Evolutionary conservation across 2,113 vertebrate species (phyloP).

Genomic region (Centropristis striata): DNA sequence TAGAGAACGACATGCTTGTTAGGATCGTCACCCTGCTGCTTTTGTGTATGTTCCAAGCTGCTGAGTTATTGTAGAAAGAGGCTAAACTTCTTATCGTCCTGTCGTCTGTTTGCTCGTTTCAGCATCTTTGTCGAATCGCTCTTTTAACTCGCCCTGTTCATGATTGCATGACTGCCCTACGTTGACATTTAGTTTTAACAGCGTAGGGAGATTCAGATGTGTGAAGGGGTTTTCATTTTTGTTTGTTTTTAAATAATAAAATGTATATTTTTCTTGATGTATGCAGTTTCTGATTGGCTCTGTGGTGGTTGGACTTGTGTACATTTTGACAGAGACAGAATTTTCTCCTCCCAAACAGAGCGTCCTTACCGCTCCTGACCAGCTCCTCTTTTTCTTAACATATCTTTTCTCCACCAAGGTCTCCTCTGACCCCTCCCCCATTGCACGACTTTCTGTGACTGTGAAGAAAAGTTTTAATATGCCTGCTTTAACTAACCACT

Average conservation of each 20-base stretch:
- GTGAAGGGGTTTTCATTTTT: neutral
- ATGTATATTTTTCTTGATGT: neutral
- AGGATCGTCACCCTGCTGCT: conserved; percentile 44
- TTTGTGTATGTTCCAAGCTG: conserved; percentile 38
- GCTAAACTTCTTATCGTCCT: neutral
- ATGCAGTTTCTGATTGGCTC: conserved; percentile 70
- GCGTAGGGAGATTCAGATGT: neutral
- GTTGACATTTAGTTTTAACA: neutral
- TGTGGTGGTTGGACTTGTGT: conserved; percentile 53
- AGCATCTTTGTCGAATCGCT: neutral
- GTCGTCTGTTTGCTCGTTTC: neutral
- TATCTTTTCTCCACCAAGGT: conserved; percentile 26
- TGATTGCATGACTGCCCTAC: neutral
- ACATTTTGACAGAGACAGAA: conserved; percentile 38
- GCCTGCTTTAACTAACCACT: conserved; percentile 69
- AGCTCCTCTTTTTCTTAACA: conserved; percentile 16
- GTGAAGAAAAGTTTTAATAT: conserved; percentile 53
- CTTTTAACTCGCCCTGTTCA: conserved; percentile 18
- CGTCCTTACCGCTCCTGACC: conserved; percentile 14
- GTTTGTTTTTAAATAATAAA: conserved; percentile 16
- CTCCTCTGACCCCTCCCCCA: conserved; percentile 9
- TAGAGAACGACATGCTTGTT: neutral
- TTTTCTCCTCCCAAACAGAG: neutral
- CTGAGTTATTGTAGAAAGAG: conserved; percentile 24
- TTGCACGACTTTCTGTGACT: conserved; percentile 53